phyloP scores from a whole-genome alignment of 2,888 invertebrate species.

The Xestoiulus laeticollis region DNA sequence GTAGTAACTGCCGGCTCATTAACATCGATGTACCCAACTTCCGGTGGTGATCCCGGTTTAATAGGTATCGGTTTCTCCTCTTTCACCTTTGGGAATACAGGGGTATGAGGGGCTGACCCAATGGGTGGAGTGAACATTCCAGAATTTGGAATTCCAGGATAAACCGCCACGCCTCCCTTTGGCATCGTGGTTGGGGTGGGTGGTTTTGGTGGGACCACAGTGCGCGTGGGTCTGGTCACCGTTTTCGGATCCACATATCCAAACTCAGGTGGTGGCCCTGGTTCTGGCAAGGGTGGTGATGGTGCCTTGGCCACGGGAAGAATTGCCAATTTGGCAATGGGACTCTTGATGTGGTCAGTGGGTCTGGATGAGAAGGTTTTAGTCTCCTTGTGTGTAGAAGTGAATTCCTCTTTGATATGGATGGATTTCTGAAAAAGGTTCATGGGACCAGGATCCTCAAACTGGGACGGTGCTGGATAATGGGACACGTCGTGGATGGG shows the following conservation, averaged over 20 bases:
- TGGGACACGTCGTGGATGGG: conserved; percentile 50
- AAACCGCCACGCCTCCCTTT: conserved; percentile 53
- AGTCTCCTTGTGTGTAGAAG: background rate
- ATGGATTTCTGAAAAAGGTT: conserved; percentile 63
- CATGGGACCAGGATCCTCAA: conserved; percentile 66
- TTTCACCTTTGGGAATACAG: conserved; percentile 42
- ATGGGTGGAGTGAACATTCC: conserved; percentile 36
- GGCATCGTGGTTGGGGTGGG: conserved; percentile 52
- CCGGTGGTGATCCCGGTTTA: conserved; percentile 75
- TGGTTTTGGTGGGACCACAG: conserved; percentile 52
- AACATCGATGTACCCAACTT: conserved; percentile 62
- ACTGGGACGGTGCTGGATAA: conserved; percentile 62
- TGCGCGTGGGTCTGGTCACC: background rate
- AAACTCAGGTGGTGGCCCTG: conserved; percentile 66
- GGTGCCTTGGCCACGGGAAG: conserved; percentile 5
- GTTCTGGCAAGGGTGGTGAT: conserved; percentile 50
- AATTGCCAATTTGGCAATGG: background rate
- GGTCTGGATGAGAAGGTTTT: conserved; percentile 24
- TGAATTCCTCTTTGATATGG: conserved; percentile 70
- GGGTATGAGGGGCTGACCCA: background rate
- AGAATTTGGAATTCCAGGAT: conserved; percentile 50
- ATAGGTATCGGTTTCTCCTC: conserved; percentile 59
- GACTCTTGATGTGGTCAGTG: background rate
- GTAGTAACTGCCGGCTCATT: background rate
- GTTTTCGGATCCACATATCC: conserved; percentile 59